Conservation (phyloP, 2,113 vertebrate genomes). For the Plecturocebus donacophilus region DNA sequence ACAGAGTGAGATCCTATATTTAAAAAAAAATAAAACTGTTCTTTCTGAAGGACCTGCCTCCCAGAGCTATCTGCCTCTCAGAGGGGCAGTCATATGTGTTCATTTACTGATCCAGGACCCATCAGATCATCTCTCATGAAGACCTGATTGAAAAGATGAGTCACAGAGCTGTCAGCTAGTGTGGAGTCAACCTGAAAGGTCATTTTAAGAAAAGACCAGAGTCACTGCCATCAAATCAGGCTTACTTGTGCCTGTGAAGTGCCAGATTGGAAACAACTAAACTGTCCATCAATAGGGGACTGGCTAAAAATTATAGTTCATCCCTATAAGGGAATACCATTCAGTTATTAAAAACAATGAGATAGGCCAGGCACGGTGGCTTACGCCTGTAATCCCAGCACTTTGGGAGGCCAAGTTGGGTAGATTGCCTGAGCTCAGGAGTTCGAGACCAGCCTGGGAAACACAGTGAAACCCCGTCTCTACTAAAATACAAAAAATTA, state of each 20-base stretch:
- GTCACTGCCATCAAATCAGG: not conserved
- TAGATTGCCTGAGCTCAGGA: no score
- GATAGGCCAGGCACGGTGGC: no score
- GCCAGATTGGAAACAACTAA: not conserved
- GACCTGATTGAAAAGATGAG: not conserved
- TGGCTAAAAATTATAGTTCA: not conserved
- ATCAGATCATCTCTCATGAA: not conserved
- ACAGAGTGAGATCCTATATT: no score
- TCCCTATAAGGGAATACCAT: not conserved
- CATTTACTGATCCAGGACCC: not conserved
- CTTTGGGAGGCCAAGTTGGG: no score
- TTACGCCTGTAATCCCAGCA: no score
- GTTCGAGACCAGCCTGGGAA: no score
- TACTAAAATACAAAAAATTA: no score
- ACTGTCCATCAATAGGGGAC: not conserved
- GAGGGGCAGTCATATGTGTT: rapidly evolving
- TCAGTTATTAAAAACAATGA: not conserved
- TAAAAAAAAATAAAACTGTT: no score
- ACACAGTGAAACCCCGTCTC: no score
- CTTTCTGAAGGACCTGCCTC: not conserved
- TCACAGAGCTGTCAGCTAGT: not conserved
- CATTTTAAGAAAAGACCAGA: not conserved
- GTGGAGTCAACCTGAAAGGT: not conserved
- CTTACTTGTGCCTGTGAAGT: not conserved
- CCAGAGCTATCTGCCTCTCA: no score